Percentiles rank a stretch among this genome's conserved stretches.
These are phyloP conservation scores for Pterocles burchelli DNA, from an alignment of 2,113 vertebrate species.

Conservation along the genomic window DNA sequence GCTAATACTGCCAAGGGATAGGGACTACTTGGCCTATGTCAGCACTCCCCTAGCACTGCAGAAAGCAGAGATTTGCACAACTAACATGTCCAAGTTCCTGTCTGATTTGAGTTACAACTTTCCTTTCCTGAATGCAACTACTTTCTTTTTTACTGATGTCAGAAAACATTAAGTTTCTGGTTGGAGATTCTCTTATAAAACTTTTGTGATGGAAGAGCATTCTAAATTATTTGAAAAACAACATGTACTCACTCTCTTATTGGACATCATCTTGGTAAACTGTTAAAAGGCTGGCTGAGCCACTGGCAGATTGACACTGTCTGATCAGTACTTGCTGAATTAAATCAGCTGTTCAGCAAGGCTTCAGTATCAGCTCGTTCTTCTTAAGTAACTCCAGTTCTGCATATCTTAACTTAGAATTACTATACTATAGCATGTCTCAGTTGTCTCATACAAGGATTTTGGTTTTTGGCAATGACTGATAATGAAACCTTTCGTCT, in stretches of 20 bases:
- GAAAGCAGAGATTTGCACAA: constrained; percentile 32
- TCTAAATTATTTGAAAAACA: constrained; percentile 24
- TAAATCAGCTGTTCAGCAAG: not conserved
- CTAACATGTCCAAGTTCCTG: constrained; percentile 7
- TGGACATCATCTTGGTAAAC: not conserved
- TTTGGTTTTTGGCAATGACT: not conserved
- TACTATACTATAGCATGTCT: not conserved
- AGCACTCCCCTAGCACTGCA: constrained; percentile 35
- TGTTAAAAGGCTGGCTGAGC: not conserved
- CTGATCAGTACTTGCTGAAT: constrained; percentile 2
- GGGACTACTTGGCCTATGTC: constrained; percentile 43
- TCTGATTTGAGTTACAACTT: constrained; percentile 51
- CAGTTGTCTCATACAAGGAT: not conserved
- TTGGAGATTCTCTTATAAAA: not conserved
- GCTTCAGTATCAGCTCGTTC: not conserved
- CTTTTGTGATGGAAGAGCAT: not conserved
- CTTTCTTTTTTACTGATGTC: constrained; percentile 9
- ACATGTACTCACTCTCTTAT: not conserved
- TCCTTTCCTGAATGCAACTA: constrained; percentile 7
- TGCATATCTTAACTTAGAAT: not conserved
- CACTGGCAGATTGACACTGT: not conserved
- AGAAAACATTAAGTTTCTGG: constrained; percentile 11
- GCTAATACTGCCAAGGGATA: constrained; percentile 35
- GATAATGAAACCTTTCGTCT: not conserved
- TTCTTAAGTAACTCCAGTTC: not conserved